These are phyloP conservation scores for Eilema sororculum DNA, from an alignment of 2,888 invertebrate species.

Conservation along the genomic window DNA sequence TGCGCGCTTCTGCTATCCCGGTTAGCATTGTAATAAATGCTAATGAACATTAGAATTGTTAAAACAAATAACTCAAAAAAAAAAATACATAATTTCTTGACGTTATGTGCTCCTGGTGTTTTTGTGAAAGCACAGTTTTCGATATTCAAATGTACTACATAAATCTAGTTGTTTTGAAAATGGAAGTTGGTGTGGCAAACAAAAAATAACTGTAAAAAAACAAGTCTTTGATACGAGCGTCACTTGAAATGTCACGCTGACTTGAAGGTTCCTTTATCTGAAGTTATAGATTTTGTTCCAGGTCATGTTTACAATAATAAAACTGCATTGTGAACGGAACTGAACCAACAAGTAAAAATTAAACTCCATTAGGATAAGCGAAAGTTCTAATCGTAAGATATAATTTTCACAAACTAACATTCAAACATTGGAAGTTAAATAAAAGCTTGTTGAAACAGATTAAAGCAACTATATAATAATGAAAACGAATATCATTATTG, in stretches of 20 bases:
- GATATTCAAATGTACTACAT: background rate
- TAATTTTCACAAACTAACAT: background rate
- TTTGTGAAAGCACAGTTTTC: background rate
- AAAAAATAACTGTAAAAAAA: too few species aligned
- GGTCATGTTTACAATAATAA: background rate
- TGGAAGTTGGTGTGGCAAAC: too few species aligned
- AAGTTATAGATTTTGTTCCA: background rate
- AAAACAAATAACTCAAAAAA: conserved; percentile 59
- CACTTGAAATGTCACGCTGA: background rate
- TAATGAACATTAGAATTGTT: conserved; percentile 77
- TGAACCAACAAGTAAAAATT: background rate
- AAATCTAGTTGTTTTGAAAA: background rate
- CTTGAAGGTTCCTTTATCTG: background rate
- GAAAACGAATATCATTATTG: conserved; percentile 54
- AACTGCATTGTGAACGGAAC: background rate
- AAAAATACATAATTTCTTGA: conserved; percentile 40
- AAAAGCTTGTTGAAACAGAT: background rate
- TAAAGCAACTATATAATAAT: conserved; percentile 40
- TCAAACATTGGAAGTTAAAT: background rate
- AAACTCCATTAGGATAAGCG: too few species aligned
- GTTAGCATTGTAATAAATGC: conserved; percentile 80
- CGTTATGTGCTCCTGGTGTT: conserved; percentile 43
- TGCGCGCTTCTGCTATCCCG: conserved; percentile 75
- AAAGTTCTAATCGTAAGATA: background rate
- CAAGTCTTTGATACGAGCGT: background rate